Conservation (phyloP, 37 sponge, comb jelly and placozoan genomes). For the Agelas oroides region DNA sequence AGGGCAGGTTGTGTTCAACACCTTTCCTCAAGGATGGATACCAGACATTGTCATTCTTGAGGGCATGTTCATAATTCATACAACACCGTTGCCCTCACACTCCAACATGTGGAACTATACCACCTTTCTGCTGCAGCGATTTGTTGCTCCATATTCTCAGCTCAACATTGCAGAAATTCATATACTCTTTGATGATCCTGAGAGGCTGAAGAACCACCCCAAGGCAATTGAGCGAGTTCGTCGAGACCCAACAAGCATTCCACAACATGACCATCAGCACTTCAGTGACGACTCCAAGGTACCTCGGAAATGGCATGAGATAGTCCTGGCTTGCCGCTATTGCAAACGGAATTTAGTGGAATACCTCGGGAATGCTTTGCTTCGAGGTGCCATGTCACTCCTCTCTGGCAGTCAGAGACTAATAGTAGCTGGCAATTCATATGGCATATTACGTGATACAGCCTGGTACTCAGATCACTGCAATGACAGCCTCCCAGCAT, state of each 20-base stretch:
- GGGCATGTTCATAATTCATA: conserved; percentile 43
- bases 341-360: conserved; percentile 8
- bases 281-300: not conserved
- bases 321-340: not conserved
- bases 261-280: not conserved
- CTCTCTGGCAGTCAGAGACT: not conserved
- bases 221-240: conserved; percentile 18
- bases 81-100: conserved; percentile 1
- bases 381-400: too few relatives aligned
- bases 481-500: not conserved
- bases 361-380: not conserved
- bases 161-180: not conserved
- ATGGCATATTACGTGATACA: not conserved
- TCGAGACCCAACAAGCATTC: not conserved
- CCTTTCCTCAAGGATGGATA: not conserved
- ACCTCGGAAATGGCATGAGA: conserved; percentile 21
- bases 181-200: conserved; percentile 26
- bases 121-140: not conserved
- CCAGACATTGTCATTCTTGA: not conserved
- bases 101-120: not conserved
- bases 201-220: not conserved
- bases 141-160: not conserved
- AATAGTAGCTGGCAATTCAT: not conserved
- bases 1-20: not conserved
- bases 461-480: not conserved